These are phyloP conservation scores for Argyrosomus japonicus DNA, from an alignment of 2,113 vertebrate species.

Conservation along the genomic window DNA sequence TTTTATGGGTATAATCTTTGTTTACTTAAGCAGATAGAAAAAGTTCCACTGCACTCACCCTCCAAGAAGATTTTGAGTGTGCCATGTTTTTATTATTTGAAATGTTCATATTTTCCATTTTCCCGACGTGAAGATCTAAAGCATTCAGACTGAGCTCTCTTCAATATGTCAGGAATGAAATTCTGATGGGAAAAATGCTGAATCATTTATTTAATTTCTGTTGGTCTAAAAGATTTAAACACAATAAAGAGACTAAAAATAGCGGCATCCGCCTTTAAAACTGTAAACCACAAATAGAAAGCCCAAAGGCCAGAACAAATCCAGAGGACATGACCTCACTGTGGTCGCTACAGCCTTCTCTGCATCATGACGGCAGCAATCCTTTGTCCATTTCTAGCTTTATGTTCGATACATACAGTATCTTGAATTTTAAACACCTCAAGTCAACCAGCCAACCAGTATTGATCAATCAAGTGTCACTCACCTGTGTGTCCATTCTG, in stretches of 20 bases:
- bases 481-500: slow-evolving; percentile 96
- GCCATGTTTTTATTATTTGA: neutral
- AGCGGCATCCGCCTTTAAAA: neutral
- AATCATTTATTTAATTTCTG: neutral
- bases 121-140: neutral
- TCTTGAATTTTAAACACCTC: neutral
- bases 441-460: neutral
- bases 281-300: neutral
- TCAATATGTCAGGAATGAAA: neutral
- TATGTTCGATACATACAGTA: neutral
- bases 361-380: neutral
- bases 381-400: neutral
- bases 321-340: neutral
- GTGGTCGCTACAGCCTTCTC: neutral
- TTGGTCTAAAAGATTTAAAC: neutral
- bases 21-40: neutral
- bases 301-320: neutral
- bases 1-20: too few species aligned
- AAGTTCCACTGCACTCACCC: neutral
- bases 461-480: neutral
- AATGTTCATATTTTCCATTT: neutral
- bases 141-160: too few species aligned
- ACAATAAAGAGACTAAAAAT: neutral
- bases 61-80: neutral
- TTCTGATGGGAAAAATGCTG: too few species aligned